phyloP scores from a whole-genome alignment of 1,140 invertebrate species.

The Rhizoglyphus robini region DNA sequence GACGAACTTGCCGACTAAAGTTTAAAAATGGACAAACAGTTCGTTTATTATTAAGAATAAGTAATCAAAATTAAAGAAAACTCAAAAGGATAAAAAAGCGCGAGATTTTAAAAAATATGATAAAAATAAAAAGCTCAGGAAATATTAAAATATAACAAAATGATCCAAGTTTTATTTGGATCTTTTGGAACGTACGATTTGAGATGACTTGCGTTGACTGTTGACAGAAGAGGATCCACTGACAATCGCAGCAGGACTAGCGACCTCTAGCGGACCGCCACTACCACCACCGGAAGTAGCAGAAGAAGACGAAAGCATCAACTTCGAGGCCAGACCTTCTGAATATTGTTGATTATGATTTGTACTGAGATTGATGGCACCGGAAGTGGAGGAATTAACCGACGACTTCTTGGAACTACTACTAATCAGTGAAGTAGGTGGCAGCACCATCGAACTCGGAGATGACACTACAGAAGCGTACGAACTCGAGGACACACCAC shows the following conservation, averaged over 20 bases:
- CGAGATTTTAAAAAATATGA: neutral
- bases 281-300: neutral
- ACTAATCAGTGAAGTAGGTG: neutral
- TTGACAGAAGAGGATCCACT: neutral
- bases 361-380: conserved; percentile 2
- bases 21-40: too few species aligned
- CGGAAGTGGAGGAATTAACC: neutral
- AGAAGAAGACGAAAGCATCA: too few species aligned
- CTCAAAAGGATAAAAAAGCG: neutral
- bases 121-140: neutral
- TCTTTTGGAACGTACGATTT: neutral
- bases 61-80: too few species aligned
- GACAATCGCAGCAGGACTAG: neutral
- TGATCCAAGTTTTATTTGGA: neutral
- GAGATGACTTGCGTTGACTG: neutral
- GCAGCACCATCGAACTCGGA: neutral
- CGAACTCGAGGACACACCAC: too few species aligned
- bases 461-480: neutral
- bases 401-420: too few species aligned
- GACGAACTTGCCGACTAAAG: too few species aligned
- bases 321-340: conserved; percentile 7
- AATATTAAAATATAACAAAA: neutral
- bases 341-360: neutral
- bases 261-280: neutral
- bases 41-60: too few species aligned